Percentiles rank a stretch among this genome's conserved stretches.
phyloP scores from a whole-genome alignment of 2,113 vertebrate species.

The Numenius arquata region DNA sequence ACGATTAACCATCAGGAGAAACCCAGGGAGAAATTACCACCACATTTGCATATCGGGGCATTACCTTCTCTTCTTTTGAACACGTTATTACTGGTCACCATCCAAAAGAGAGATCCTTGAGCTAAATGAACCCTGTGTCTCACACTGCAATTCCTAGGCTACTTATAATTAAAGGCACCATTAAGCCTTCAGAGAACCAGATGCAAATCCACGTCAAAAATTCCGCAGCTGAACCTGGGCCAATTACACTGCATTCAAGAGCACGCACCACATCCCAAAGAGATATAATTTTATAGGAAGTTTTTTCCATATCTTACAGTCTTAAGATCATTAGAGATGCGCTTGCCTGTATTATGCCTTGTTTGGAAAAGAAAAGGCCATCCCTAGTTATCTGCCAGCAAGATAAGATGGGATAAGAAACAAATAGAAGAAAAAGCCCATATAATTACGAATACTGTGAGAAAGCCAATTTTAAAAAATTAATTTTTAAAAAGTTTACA shows the following conservation, averaged over 20 bases:
- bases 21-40: neutral
- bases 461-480: neutral
- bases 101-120: constrained; percentile 11
- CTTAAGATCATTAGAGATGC: neutral
- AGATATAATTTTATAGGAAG: neutral
- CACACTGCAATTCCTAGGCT: constrained; percentile 21
- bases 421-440: neutral
- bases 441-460: neutral
- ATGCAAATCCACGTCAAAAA: constrained; percentile 2
- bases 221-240: neutral
- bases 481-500: neutral
- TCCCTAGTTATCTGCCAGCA: neutral
- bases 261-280: neutral
- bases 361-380: neutral
- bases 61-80: neutral
- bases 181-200: constrained; percentile 27
- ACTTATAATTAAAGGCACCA: constrained; percentile 39
- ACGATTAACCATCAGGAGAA: neutral
- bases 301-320: neutral
- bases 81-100: neutral
- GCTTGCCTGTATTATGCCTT: neutral
- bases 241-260: neutral
- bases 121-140: neutral
- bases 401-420: neutral
- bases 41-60: neutral